Conservation (phyloP, 1,140 invertebrate genomes). For the Caenorhabditis brenneri region DNA sequence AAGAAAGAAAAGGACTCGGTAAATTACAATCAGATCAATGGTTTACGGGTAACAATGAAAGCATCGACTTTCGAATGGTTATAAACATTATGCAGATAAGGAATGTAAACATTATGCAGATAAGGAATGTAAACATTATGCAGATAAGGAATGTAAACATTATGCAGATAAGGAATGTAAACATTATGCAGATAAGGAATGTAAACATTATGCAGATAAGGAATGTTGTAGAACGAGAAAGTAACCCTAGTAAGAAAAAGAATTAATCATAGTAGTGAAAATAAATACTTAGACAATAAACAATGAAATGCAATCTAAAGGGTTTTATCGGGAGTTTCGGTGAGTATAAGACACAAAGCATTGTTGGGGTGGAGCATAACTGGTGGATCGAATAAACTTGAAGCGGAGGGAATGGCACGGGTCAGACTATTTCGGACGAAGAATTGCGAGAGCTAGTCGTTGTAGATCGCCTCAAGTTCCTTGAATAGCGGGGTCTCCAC, state of each 20-base stretch:
- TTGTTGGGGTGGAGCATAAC: slow-evolving; percentile 75
- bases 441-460: no score
- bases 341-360: slow-evolving; percentile 18
- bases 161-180: no score
- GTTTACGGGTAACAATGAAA: neutral
- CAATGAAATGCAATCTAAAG: neutral
- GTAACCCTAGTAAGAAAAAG: neutral
- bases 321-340: neutral
- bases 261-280: no score
- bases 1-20: neutral
- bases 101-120: no score
- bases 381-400: no score
- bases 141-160: no score
- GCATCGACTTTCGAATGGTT: neutral
- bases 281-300: neutral
- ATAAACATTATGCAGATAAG: neutral
- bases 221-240: slow-evolving; percentile 5
- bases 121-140: no score
- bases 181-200: no score
- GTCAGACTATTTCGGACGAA: neutral
- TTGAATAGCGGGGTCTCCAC: no score
- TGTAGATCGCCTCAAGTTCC: no score
- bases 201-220: no score
- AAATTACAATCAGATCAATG: neutral
- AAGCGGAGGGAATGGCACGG: no score